A percentile compares a stretch with the other conserved stretches of the same genome.
Evolutionary conservation across 2,888 invertebrate genomes (phyloP).

Genomic region (Pterobdella sp.): DNA sequence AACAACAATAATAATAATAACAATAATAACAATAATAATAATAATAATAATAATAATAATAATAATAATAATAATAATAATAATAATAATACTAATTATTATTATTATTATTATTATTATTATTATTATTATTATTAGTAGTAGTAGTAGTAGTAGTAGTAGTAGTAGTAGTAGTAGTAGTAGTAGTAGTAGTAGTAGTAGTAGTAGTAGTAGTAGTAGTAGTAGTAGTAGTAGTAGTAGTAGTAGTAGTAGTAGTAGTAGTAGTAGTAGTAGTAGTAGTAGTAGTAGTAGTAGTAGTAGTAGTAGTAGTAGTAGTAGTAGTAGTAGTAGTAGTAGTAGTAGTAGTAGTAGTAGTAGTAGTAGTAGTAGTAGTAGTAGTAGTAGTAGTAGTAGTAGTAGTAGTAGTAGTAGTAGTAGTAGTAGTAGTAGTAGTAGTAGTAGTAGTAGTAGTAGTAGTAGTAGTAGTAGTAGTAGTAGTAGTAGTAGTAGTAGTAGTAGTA

Average conservation of each 20-base stretch:
- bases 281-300: conserved; percentile 14
- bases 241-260: not conserved
- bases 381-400: conserved; percentile 10
- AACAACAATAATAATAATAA: not conserved
- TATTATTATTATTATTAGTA: not conserved
- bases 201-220: not conserved
- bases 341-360: conserved; percentile 18
- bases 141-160: not conserved
- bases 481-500: conserved; percentile 14
- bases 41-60: not conserved
- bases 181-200: not conserved
- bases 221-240: not conserved
- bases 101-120: not conserved
- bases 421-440: conserved; percentile 20
- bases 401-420: conserved; percentile 19
- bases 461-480: conserved; percentile 20
- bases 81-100: not conserved
- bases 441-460: conserved; percentile 23
- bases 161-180: not conserved
- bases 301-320: conserved; percentile 16
- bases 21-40: not conserved
- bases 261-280: conserved; percentile 18
- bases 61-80: conserved; percentile 1
- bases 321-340: conserved; percentile 3
- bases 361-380: conserved; percentile 15